Base-by-base conservation (phyloP, 2,888 invertebrate genomes). In the Phorcus lineatus region DNA sequence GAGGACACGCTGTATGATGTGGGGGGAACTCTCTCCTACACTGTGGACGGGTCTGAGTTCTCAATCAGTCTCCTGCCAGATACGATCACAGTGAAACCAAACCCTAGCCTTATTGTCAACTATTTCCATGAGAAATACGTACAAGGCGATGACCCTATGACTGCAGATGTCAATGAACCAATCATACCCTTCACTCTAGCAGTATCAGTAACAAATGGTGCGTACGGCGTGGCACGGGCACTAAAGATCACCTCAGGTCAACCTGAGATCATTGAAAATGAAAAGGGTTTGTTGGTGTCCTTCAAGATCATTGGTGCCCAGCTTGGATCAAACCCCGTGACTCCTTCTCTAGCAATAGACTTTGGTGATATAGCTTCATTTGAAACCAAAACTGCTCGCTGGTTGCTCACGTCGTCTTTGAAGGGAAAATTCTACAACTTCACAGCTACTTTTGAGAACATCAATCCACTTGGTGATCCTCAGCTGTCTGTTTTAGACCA, bases 91-190 rank as follows among this genome's bases (percentile, higher is more conserved):
- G 88, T 89, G 16, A 87, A 85, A 80, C 88, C 89, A 31, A 87
- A 89, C 47, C 88, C 89, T 28, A 83, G 83, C 52, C 85, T 89
- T 13, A 70, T 81, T 13, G 82, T 88, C 1, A 83, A 87, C 77
- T 89, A 89, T 70, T 89, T 89, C 82, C 84, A 86, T 70, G 89
- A 88, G 67, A 88, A 87, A 77, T 88, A 85, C 80, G 87, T 89
- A 16, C 66, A 80, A 57, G 85, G 86, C 24, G 88, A 89, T 80
- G 88, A 89, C 75, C 86, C 88, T 0, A 78, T 89, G 22, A 89
- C 89, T 24, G 36, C 47, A 17, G 79, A 81, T 24, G 77, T 80
- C 1, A 76, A 81, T 17, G 89, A 89, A 79, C 86, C 86, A 47
- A 74, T 82, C 16, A 80, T 88, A 3, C 89, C 89, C 19, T 89